Percentiles rank a stretch among this genome's conserved stretches.
phyloP scores from a whole-genome alignment of 2,888 invertebrate genomes.

The Leptarthrus brevirostris region DNA sequence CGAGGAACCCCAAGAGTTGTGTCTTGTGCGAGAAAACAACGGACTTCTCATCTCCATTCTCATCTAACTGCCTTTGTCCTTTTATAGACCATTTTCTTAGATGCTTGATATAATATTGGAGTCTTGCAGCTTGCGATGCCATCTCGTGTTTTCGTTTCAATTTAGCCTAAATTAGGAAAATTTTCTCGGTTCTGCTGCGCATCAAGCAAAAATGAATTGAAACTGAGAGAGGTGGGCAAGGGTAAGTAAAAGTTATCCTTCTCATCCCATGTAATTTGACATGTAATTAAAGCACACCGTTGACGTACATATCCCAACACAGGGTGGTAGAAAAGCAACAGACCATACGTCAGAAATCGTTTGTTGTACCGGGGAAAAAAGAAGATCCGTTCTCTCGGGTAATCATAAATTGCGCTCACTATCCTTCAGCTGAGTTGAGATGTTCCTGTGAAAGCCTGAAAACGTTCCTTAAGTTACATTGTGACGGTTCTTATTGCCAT shows the following conservation, averaged over 20 bases:
- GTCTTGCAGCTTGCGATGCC: background rate
- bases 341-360: too few relatives aligned
- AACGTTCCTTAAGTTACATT: conserved; percentile 24
- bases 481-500: conserved; percentile 5
- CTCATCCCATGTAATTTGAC: conserved; percentile 7
- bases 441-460: background rate
- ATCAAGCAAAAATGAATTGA: background rate
- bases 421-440: background rate
- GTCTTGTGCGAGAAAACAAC: background rate
- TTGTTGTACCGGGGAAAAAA: background rate
- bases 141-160: too few relatives aligned
- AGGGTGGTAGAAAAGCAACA: too few relatives aligned
- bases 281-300: conserved; percentile 21
- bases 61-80: conserved; percentile 3
- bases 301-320: too few relatives aligned
- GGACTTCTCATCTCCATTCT: background rate
- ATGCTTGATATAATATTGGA: background rate
- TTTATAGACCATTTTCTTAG: conserved; percentile 4
- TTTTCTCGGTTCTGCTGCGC: background rate
- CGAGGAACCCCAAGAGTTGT: background rate
- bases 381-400: background rate
- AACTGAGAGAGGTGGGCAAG: background rate
- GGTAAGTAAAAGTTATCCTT: background rate
- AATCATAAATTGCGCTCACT: conserved; percentile 24
- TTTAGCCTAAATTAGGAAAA: too few relatives aligned